A percentile compares a stretch with the other conserved stretches of the same genome.
Evolutionary conservation across 1,140 invertebrate genomes (phyloP).

Genomic region (Apocrypta bakeri): DNA sequence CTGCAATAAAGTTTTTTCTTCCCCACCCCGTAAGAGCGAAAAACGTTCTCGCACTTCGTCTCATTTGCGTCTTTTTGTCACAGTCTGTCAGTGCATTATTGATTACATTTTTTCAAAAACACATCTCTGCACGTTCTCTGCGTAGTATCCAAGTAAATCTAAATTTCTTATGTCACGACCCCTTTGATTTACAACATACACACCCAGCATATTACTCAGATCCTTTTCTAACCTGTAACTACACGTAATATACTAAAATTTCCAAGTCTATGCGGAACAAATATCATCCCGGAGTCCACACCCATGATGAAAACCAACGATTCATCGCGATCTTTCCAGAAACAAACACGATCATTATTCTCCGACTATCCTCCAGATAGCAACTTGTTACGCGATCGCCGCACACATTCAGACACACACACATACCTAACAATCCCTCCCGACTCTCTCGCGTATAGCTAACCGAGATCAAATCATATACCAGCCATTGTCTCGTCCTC

Average conservation of each 20-base stretch:
- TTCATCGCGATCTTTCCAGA: neutral
- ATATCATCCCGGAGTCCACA: no score
- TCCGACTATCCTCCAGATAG: neutral
- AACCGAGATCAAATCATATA: slow-evolving; percentile 7
- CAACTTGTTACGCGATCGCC: neutral
- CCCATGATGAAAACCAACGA: neutral
- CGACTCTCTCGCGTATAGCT: neutral
- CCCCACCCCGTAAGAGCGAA: neutral
- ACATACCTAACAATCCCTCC: neutral
- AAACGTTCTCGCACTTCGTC: neutral
- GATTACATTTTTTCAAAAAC: no score
- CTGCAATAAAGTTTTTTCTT: neutral
- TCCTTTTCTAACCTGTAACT: no score
- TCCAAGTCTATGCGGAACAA: no score
- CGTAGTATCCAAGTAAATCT: no score
- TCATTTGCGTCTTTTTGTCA: neutral
- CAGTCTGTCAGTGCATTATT: no score
- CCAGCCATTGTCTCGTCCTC: slow-evolving; percentile 20
- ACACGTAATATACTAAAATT: no score
- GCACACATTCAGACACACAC: neutral
- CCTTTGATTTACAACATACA: no score
- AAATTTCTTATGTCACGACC: no score
- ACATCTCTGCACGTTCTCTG: no score
- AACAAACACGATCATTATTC: neutral
- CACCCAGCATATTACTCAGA: no score